Evolutionary conservation across 2,888 invertebrate species (phyloP).

Genomic region (Epinotia ramella): DNA sequence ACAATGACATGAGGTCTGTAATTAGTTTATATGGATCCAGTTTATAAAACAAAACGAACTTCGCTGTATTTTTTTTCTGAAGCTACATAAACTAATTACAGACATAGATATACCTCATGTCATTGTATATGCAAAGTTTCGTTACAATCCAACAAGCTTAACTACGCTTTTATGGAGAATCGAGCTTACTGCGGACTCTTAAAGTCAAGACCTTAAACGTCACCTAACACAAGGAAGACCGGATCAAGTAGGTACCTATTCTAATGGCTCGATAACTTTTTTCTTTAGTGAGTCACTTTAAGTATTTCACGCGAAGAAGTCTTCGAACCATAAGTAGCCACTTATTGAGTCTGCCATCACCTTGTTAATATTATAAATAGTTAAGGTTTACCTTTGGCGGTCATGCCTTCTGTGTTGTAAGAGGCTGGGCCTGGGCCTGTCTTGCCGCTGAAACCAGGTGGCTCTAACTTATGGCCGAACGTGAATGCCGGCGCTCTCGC

Average conservation of each 20-base stretch:
- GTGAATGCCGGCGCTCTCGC: slow-evolving; percentile 93
- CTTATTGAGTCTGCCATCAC: slow-evolving; percentile 1
- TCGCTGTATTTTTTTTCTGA: no score
- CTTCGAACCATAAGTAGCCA: slow-evolving; percentile 29
- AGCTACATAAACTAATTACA: no score
- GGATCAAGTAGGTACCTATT: not conserved
- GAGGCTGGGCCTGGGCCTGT: slow-evolving; percentile 95
- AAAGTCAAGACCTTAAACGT: slow-evolving; percentile 6
- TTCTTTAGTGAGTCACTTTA: slow-evolving; percentile 9
- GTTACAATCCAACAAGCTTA: no score
- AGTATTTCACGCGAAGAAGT: slow-evolving; percentile 12
- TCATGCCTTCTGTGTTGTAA: slow-evolving; percentile 94
- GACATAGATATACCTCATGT: no score
- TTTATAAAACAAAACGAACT: no score
- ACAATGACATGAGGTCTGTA: no score
- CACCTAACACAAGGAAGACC: slow-evolving; percentile 11
- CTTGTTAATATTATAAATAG: slow-evolving; percentile 1
- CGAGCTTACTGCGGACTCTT: no score
- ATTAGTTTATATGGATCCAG: no score
- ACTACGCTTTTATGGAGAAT: no score
- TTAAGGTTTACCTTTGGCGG: slow-evolving; percentile 88
- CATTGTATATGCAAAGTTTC: no score
- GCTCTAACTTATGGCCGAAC: slow-evolving; percentile 89
- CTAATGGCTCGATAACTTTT: slow-evolving; percentile 1
- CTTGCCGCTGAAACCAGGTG: slow-evolving; percentile 81